These are phyloP conservation scores for Catonia carolina DNA, from an alignment of 2,888 invertebrate species.

Conservation along the genomic window DNA sequence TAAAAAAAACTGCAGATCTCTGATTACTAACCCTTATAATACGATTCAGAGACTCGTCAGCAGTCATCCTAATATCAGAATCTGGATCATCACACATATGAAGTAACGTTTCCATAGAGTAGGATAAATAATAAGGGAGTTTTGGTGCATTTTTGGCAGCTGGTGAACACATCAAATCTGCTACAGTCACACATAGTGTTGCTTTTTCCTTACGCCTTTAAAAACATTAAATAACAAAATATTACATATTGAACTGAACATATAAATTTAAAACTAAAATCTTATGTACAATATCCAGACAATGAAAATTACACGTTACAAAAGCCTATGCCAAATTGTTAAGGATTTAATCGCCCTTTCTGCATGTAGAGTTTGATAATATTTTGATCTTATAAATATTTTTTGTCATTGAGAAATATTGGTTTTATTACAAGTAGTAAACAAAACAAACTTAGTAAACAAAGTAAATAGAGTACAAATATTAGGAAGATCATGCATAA, in stretches of 20 bases:
- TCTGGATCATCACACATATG: constrained; percentile 68
- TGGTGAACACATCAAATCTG: constrained; percentile 62
- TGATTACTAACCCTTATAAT: constrained; percentile 58
- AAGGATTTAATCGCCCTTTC: too few relatives aligned
- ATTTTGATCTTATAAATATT: too few relatives aligned
- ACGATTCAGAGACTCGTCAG: constrained; percentile 73
- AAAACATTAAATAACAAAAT: constrained; percentile 32
- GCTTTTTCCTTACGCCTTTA: constrained; percentile 70
- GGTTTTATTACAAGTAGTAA: too few relatives aligned
- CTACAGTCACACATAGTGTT: constrained; percentile 60
- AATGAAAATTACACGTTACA: too few relatives aligned
- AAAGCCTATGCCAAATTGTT: too few relatives aligned
- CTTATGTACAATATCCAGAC: too few relatives aligned
- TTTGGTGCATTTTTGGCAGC: constrained; percentile 54
- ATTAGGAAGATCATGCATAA: too few relatives aligned
- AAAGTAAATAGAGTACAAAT: too few relatives aligned
- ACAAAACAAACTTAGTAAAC: too few relatives aligned
- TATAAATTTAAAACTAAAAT: background rate
- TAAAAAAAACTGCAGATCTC: too few relatives aligned
- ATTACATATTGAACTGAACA: background rate
- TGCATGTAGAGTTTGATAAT: too few relatives aligned
- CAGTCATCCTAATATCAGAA: constrained; percentile 69
- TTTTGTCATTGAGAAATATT: too few relatives aligned
- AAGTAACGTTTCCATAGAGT: constrained; percentile 63
- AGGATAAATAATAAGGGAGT: constrained; percentile 58